Percentiles rank a stretch among this genome's conserved stretches.
These are phyloP conservation scores for Busseola fusca DNA, from an alignment of 2,888 invertebrate species.

Conservation along the genomic window DNA sequence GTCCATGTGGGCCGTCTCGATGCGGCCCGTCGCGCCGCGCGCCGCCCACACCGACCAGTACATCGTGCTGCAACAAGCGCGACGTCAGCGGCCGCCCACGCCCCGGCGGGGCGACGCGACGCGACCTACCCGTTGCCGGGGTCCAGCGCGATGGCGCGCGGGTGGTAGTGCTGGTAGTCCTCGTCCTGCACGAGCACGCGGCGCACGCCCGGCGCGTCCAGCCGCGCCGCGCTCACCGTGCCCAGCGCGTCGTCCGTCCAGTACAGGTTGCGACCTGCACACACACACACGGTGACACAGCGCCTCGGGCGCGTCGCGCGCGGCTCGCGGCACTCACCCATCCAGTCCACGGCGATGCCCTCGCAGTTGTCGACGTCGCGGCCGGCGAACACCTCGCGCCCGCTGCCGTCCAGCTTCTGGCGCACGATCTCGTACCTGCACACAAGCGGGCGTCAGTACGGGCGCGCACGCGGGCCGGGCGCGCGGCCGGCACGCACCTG, in stretches of 20 bases:
- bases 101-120: not conserved
- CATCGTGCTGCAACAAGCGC: conserved; percentile 84
- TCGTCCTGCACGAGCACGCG: conserved; percentile 90
- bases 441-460: not conserved
- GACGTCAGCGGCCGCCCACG: not conserved
- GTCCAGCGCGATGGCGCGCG: conserved; percentile 90
- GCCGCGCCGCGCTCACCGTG: conserved; percentile 91
- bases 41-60: conserved; percentile 94
- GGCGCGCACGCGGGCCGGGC: not conserved
- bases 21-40: conserved; percentile 85
- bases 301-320: not conserved
- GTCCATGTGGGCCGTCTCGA: conserved; percentile 93
- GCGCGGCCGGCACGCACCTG: conserved; percentile 63
- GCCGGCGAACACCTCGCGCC: conserved; percentile 88
- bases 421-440: conserved; percentile 90
- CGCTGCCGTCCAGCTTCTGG: conserved; percentile 90
- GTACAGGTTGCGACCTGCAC: conserved; percentile 91
- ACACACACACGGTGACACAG: conserved; percentile 1
- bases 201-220: conserved; percentile 87
- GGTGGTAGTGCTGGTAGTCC: conserved; percentile 90
- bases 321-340: conserved; percentile 81
- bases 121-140: conserved; percentile 88
- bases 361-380: conserved; percentile 91
- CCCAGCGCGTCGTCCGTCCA: conserved; percentile 94
- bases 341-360: conserved; percentile 95